Evolutionary conservation across 2,113 vertebrate genomes (phyloP), one percentile per base, ranked within the genome.

Genomic region (Brachionichthys hirsutus): DNA sequence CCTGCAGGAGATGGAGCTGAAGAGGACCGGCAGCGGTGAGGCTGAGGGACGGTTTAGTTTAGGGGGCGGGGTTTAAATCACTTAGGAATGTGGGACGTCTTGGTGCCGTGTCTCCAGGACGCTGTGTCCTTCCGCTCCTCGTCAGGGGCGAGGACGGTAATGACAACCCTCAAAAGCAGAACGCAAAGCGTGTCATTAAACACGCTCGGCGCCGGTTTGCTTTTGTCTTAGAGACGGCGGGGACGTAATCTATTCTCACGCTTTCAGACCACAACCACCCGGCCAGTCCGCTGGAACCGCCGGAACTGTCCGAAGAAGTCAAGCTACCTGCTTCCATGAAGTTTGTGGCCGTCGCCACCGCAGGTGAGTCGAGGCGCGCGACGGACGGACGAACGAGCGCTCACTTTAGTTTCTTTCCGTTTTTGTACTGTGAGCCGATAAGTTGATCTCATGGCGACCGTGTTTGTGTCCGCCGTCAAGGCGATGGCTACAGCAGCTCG

Each of bases 1-100:
- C 83, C 96, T 99, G 97, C 97, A 98, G 90, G 97, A 99, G 88
- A 98, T 99, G 97, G 96, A 99, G 74, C 92, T 99, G 67, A 99
- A 98, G 88, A 94, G 97, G 83, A 94, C 94, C 24, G 92, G 93
- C 92, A 98, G 94, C 34, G 97, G 97, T 99, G 90, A 91, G 86
- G 66, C 36, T 38, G 3, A 38, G 10, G 9, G 12, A 12, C 36
- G 8, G 24, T 30, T 30, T 30, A 30, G 24, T 30, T 30, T 30
- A 30, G 24, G 4, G 24, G 24, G 8, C 2, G 24, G 24, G 8
- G 24, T 30, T 30, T 2, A 30, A 30, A 30, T 6, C 24, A 30
- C 1, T 30, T 30, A n/a, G n/a, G n/a, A n/a, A n/a, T 30, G 4
- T 30, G 24, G n/a, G n/a, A n/a, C 8, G 24, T 30, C 1, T 30